These are phyloP conservation scores for Protosalanx chinensis DNA, from an alignment of 2,797 vertebrate genomes.

Conservation along the genomic window DNA sequence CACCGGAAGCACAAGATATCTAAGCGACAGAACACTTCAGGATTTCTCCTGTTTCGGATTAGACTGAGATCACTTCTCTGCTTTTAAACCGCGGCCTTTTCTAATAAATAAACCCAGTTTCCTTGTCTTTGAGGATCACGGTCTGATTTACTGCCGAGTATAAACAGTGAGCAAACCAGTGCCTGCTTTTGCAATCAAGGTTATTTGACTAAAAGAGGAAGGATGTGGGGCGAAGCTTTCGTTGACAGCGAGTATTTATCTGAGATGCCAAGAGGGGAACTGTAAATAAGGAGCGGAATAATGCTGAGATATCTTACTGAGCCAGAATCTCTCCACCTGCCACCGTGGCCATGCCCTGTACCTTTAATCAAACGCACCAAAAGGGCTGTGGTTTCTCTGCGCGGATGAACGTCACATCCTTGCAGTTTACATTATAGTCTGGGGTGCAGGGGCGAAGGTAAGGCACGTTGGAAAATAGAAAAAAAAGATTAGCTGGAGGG, in stretches of 20 bases:
- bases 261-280: slow-evolving; percentile 60
- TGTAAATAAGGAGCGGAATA: slow-evolving; percentile 73
- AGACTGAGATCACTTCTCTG: not conserved
- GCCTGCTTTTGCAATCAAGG: slow-evolving; percentile 63
- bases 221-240: slow-evolving; percentile 56
- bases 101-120: not conserved
- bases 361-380: slow-evolving; percentile 66
- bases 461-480: slow-evolving; percentile 21
- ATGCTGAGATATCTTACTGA: slow-evolving; percentile 72
- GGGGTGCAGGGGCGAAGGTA: not conserved
- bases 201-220: slow-evolving; percentile 69
- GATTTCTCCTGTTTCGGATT: not conserved
- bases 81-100: not conserved
- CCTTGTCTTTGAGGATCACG: not conserved
- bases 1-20: not conserved
- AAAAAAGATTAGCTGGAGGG: not conserved
- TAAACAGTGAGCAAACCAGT: slow-evolving; percentile 30
- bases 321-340: slow-evolving; percentile 67
- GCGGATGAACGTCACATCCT: slow-evolving; percentile 17
- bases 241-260: slow-evolving; percentile 72
- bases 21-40: not conserved
- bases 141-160: not conserved
- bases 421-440: not conserved
- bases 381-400: slow-evolving; percentile 27
- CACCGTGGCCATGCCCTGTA: slow-evolving; percentile 53